Conservation (phyloP, 2,888 invertebrate genomes). For the Ophion costatus region DNA sequence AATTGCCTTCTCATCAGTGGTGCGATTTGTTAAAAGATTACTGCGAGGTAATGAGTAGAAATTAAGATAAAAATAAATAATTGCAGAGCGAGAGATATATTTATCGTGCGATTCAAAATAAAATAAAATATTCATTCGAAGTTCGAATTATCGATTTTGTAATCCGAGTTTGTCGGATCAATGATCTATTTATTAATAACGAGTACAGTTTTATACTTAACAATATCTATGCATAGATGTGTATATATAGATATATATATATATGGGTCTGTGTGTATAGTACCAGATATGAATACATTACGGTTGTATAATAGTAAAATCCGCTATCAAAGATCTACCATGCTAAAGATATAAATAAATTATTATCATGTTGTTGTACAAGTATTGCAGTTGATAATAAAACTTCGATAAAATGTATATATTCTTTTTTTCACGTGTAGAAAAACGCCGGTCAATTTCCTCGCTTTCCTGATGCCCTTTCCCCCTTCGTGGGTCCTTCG, state of each 20-base stretch:
- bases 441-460: neutral
- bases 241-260: constrained; percentile 44
- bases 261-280: constrained; percentile 31
- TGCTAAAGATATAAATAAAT: constrained; percentile 59
- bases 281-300: constrained; percentile 54
- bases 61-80: neutral
- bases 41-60: neutral
- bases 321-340: constrained; percentile 64
- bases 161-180: constrained; percentile 55
- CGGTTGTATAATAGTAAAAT: constrained; percentile 66
- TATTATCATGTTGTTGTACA: constrained; percentile 70
- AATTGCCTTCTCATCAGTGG: neutral
- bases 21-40: neutral
- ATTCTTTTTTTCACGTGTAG: constrained; percentile 2
- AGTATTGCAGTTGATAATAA: constrained; percentile 71
- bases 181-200: constrained; percentile 63
- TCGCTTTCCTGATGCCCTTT: constrained; percentile 1
- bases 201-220: constrained; percentile 68
- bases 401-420: constrained; percentile 59
- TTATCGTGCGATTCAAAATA: constrained; percentile 19
- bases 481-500: neutral
- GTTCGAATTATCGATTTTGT: constrained; percentile 34
- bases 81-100: neutral
- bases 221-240: constrained; percentile 48
- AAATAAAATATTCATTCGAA: constrained; percentile 47